phyloP scores from a whole-genome alignment of 2,797 vertebrate species.

The Micromesistius poutassou region DNA sequence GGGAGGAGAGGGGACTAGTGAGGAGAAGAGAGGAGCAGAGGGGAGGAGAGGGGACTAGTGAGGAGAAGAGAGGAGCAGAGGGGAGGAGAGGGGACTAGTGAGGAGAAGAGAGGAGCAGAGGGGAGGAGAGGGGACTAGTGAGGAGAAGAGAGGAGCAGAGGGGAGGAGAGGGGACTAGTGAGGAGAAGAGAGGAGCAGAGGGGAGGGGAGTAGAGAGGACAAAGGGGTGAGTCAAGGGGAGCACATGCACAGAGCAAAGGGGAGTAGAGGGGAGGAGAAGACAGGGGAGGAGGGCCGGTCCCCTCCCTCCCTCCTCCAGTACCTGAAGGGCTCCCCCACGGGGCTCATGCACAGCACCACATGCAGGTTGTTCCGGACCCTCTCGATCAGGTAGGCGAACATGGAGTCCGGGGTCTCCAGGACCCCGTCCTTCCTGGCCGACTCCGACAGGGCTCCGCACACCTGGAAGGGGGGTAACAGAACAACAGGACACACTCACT shows the following conservation, averaged over 20 bases:
- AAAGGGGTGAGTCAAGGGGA: neutral
- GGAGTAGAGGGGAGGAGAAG: neutral
- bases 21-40: no score
- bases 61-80: neutral
- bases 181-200: no score
- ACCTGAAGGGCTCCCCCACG: slow-evolving; percentile 88
- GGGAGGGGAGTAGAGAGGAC: neutral
- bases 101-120: neutral
- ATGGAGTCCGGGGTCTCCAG: slow-evolving; percentile 77
- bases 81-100: neutral
- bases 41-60: neutral
- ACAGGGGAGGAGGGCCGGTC: neutral
- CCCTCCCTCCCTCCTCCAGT: neutral
- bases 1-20: neutral
- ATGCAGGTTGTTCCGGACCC: slow-evolving; percentile 86
- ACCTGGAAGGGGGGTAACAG: slow-evolving; percentile 61
- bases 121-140: neutral
- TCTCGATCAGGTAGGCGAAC: slow-evolving; percentile 82
- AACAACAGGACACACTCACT: neutral
- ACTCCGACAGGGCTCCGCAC: slow-evolving; percentile 73
- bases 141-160: no score
- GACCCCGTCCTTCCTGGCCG: slow-evolving; percentile 75
- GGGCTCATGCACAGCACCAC: slow-evolving; percentile 88
- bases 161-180: neutral
- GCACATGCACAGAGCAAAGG: neutral